Conservation (phyloP, 2,797 vertebrate genomes). For the Sorex maritimensis region DNA sequence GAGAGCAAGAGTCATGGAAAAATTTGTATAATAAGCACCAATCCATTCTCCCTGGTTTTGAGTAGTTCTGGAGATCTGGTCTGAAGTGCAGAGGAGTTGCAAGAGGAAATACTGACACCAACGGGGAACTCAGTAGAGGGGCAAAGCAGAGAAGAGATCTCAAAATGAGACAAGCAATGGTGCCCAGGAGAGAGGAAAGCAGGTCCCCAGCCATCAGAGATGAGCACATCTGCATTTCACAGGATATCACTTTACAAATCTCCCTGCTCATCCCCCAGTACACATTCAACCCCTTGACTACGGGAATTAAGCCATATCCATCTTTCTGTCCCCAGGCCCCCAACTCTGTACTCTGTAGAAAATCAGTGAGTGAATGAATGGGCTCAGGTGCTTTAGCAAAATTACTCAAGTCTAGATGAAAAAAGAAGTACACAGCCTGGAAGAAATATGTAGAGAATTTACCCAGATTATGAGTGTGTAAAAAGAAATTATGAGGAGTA, state of each 20-base stretch:
- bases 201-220: neutral
- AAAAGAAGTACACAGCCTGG: conserved; percentile 4
- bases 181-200: neutral
- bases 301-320: neutral
- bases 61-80: neutral
- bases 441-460: conserved; percentile 29
- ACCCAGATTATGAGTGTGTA: neutral
- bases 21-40: neutral
- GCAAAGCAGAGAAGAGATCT: neutral
- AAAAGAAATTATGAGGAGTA: neutral
- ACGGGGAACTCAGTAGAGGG: neutral
- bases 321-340: neutral
- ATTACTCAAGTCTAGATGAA: neutral
- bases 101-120: neutral
- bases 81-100: neutral
- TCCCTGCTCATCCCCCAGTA: neutral
- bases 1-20: conserved; percentile 43
- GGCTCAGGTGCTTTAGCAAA: neutral
- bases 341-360: neutral
- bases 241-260: neutral
- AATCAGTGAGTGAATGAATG: conserved; percentile 1
- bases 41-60: neutral
- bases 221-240: neutral
- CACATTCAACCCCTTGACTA: neutral
- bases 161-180: neutral